Conservation (phyloP, 2,888 invertebrate species). For the Chrysolina americana region DNA sequence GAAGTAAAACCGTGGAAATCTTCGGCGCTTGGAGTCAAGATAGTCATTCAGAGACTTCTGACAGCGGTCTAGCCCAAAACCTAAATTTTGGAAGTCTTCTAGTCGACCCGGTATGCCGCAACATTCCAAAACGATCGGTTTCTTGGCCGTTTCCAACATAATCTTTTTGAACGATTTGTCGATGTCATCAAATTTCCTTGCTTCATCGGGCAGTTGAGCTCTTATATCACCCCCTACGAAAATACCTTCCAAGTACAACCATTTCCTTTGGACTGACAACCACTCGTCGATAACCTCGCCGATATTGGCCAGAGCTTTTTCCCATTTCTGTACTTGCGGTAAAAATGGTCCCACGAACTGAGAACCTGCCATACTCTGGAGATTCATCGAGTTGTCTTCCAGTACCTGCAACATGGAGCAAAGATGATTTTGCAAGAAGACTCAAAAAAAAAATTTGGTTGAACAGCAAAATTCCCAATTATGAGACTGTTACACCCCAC, state of each 20-base stretch:
- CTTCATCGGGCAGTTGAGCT: constrained; percentile 89
- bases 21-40: constrained; percentile 87
- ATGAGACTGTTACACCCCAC: background rate
- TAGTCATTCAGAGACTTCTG: constrained; percentile 94
- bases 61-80: constrained; percentile 85
- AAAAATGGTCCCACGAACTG: constrained; percentile 94
- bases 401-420: constrained; percentile 69
- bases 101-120: constrained; percentile 83
- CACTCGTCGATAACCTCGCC: constrained; percentile 85
- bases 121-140: constrained; percentile 84
- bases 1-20: constrained; percentile 94
- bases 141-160: constrained; percentile 88
- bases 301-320: constrained; percentile 83
- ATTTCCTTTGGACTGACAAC: constrained; percentile 89
- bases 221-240: constrained; percentile 93
- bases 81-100: constrained; percentile 81
- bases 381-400: constrained; percentile 91
- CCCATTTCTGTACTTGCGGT: constrained; percentile 87
- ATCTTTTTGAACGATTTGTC: constrained; percentile 86
- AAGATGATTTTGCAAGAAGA: background rate
- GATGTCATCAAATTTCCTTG: constrained; percentile 91
- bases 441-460: too few species aligned
- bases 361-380: constrained; percentile 93
- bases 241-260: constrained; percentile 94
- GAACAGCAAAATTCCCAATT: background rate